Percentiles rank a stretch among this genome's conserved stretches.
Evolutionary conservation across 2,113 vertebrate genomes (phyloP).

Genomic region (Silurus meridionalis): DNA sequence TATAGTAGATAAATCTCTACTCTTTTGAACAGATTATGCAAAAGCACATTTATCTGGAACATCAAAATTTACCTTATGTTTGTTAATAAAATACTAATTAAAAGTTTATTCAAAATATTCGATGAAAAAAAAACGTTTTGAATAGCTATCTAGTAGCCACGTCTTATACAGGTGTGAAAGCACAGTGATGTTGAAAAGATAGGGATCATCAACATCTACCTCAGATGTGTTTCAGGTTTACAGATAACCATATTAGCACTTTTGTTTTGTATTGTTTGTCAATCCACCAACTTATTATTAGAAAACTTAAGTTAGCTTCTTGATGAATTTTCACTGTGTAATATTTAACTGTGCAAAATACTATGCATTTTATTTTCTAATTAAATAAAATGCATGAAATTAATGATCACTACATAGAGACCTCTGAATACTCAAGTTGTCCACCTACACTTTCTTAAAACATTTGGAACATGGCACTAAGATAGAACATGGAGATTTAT

Average conservation of each 20-base stretch:
- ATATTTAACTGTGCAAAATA: neutral
- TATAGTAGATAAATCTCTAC: too few species aligned
- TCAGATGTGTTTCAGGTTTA: neutral
- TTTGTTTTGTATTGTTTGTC: too few species aligned
- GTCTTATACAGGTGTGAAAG: neutral
- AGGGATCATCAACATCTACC: neutral
- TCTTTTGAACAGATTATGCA: too few species aligned
- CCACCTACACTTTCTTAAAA: conserved; percentile 22
- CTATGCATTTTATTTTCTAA: too few species aligned
- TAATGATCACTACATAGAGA: neutral
- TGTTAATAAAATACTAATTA: neutral
- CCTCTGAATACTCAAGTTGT: neutral
- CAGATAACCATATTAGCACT: too few species aligned
- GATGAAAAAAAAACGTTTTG: too few species aligned
- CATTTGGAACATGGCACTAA: conserved; percentile 58
- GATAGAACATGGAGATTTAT: conserved; percentile 79
- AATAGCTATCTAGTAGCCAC: neutral
- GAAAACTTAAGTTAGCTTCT: too few species aligned
- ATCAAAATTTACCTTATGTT: neutral
- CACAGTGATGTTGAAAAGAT: accelerated
- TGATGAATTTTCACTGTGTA: neutral
- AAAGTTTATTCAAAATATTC: neutral
- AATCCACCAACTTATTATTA: too few species aligned
- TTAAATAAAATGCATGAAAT: neutral
- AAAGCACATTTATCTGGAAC: neutral